phyloP scores from a whole-genome alignment of 2,888 invertebrate genomes.

The Pediacus dermestoides region DNA sequence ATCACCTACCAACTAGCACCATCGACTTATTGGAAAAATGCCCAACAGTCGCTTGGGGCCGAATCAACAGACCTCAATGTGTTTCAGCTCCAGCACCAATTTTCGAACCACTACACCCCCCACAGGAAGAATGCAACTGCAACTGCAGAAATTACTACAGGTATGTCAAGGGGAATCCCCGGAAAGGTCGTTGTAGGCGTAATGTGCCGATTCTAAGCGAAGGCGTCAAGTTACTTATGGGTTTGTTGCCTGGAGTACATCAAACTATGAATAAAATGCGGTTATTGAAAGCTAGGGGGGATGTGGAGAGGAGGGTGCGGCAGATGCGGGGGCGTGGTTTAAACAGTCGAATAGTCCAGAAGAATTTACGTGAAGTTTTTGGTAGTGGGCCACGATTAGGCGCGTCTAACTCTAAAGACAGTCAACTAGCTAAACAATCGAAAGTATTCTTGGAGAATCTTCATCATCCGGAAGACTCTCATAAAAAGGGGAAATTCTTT shows the following conservation, averaged over 20 bases:
- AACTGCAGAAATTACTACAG: constrained; percentile 13
- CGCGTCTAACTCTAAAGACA: constrained; percentile 6
- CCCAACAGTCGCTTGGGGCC: constrained; percentile 5
- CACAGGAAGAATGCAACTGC: constrained; percentile 7
- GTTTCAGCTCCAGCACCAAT: constrained; percentile 10
- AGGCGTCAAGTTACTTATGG: constrained; percentile 4
- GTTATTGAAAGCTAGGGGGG: too few relatives aligned
- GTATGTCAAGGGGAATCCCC: constrained; percentile 7
- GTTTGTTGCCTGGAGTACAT: constrained; percentile 6
- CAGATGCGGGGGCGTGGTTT: too few relatives aligned
- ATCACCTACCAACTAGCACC: not conserved
- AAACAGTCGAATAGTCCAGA: too few relatives aligned
- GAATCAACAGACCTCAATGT: constrained; percentile 4
- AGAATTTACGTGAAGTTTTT: too few relatives aligned
- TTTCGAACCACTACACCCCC: constrained; percentile 10
- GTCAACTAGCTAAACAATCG: not conserved
- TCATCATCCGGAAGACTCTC: not conserved
- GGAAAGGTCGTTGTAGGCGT: constrained; percentile 1
- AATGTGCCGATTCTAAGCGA: constrained; percentile 4
- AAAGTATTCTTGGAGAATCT: constrained; percentile 2
- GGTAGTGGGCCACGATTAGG: constrained; percentile 3
- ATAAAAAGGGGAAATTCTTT: not conserved
- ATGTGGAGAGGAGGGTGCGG: too few relatives aligned
- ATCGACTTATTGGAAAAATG: constrained; percentile 2
- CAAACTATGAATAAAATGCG: too few relatives aligned